Base-by-base conservation (phyloP, 2,888 invertebrate species). In the Homarus gammarus region DNA sequence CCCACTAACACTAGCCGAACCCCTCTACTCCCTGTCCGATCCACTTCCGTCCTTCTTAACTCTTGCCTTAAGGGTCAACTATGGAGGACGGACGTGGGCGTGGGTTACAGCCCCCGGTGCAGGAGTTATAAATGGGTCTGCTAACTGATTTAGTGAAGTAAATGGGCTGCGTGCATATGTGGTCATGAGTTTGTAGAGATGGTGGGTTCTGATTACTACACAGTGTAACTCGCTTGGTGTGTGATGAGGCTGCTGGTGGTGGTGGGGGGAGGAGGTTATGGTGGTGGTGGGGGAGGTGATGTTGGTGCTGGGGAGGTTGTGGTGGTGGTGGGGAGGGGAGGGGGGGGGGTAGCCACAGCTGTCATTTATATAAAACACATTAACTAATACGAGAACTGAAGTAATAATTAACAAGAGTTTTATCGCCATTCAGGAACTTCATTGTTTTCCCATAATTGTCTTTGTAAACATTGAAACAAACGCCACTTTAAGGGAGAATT, bases 71-170 rank as follows among this genome's bases (percentile, higher is more conserved):
- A 36, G 44, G 82, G 68, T 38, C 27, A 31, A 22, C 33, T n/a
- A 38, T 22, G 27, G 68, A n/a, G 68, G 70, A 15, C 6, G 12
- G 33, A n/a, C 15, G 15, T 22, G 64, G 27, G 49, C 18, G 82
- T 31, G 82, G 68, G 68, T 44, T 68, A 27, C 6, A 27, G 44
- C 70, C 49, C 33, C 31, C 31, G 18, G 64, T n/a, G n/a, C 31
- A 49, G 8, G 68, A 31, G 40, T 82, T 82, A 68, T 82, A 82
- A 70, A 82, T 40, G 82, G 82, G 36, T 33, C 70, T 49, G 70
- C 82, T 82, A 82, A 82, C 82, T 82, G 82, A 82, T 82, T 82
- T 82, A 82, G 44, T 68, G 70, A 40, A 64, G 70, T 82, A 40
- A 82, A 64, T 82, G 82, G 82, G 44, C 31, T 27, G 82, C 70